phyloP scores from a whole-genome alignment of 2,113 vertebrate genomes.

The Sinocyclocheilus rhinocerous region DNA sequence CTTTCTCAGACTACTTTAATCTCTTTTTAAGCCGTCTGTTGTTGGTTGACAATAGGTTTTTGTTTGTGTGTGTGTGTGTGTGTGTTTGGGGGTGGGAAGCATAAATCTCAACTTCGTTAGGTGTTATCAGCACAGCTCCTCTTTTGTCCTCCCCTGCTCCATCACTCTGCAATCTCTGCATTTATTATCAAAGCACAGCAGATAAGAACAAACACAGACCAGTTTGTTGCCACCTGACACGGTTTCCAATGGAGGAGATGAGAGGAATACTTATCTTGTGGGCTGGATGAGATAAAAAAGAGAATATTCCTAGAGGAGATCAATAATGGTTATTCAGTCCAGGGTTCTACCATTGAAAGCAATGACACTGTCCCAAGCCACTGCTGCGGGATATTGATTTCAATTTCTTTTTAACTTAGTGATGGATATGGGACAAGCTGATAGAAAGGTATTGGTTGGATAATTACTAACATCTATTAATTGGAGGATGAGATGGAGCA shows the following conservation, averaged over 20 bases:
- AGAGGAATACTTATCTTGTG: conserved; percentile 69
- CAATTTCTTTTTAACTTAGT: conserved; percentile 84
- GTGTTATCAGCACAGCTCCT: conserved; percentile 61
- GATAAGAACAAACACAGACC: conserved; percentile 68
- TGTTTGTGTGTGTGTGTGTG: conserved; percentile 26
- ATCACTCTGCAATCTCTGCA: conserved; percentile 61
- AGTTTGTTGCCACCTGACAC: conserved; percentile 60
- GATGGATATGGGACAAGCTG: conserved; percentile 80
- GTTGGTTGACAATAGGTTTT: conserved; percentile 1
- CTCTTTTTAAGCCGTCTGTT: background rate
- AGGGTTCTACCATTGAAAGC: conserved; percentile 70
- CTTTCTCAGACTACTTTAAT: background rate
- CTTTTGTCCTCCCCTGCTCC: conserved; percentile 53
- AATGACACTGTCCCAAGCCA: conserved; percentile 72
- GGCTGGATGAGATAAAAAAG: conserved; percentile 75
- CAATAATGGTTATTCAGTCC: conserved; percentile 80
- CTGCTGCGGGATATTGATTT: conserved; percentile 75
- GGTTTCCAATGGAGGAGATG: conserved; percentile 53
- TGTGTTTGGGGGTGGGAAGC: conserved; percentile 56
- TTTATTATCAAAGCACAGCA: conserved; percentile 61
- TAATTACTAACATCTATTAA: conserved; percentile 82
- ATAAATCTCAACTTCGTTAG: conserved; percentile 64
- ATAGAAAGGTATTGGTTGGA: conserved; percentile 74
- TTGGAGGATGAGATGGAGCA: conserved; percentile 75
- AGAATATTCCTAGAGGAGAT: conserved; percentile 78